A percentile compares a stretch with the other conserved stretches of the same genome.
Conservation (phyloP, 2,113 vertebrate species). For the Fregetta grallaria region DNA sequence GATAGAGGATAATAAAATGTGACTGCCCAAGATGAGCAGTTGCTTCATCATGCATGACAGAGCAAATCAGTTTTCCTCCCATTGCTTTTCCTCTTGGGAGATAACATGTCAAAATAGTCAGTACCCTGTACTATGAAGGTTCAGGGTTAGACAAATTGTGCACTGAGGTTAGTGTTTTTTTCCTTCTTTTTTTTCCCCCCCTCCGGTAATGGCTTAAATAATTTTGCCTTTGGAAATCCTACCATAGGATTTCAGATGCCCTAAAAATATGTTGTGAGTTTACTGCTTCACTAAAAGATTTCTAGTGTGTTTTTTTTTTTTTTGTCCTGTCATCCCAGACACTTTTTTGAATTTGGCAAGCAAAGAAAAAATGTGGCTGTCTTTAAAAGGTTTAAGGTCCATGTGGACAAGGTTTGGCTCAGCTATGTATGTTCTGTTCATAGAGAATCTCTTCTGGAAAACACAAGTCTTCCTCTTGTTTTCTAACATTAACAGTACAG, state of each 20-base stretch:
- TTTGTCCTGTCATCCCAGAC: neutral
- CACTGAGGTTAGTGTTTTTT: neutral
- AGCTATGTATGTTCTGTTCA: neutral
- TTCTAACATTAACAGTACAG: neutral
- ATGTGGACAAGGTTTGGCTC: neutral
- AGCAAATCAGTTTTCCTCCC: conserved; percentile 54
- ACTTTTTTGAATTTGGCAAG: neutral
- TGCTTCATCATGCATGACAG: conserved; percentile 30
- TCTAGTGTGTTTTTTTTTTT: neutral
- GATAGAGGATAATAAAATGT: conserved; percentile 24
- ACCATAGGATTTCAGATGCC: neutral
- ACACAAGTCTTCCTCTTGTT: neutral
- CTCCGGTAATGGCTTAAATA: neutral
- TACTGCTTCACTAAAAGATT: neutral
- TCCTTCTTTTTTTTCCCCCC: neutral
- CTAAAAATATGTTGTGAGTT: neutral
- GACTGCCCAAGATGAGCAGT: conserved; percentile 31
- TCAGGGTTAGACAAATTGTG: conserved; percentile 1
- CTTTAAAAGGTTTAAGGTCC: neutral
- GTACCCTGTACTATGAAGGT: neutral
- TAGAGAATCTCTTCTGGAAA: neutral
- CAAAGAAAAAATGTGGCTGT: neutral
- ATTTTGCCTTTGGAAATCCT: neutral
- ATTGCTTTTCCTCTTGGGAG: conserved; percentile 41
- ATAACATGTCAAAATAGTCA: conserved; percentile 1